Base-by-base conservation (phyloP, 1,140 invertebrate species). In the Drosophila willistoni region DNA sequence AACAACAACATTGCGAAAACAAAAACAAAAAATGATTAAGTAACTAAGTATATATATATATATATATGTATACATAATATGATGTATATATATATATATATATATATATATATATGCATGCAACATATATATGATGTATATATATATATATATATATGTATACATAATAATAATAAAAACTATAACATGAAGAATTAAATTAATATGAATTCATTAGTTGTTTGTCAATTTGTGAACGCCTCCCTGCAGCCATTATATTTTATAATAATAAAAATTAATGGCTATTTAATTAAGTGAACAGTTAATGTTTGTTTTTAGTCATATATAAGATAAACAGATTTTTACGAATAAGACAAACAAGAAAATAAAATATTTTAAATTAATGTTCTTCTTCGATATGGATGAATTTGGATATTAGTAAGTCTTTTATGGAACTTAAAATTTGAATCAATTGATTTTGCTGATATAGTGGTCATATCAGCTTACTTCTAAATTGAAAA, bases 1-100 rank as follows among this genome's bases (percentile, higher is more conserved):
- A 19, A 4, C 7, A 33, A 54, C 71, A n/a, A 76, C 73, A 29
- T 7, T 29, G 29, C 72, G 56, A 60, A 65, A 66, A 73, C 77
- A 36, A 36, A 61, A 47, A 34, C 9, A 81, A 47, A 39, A 74
- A 64, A 64, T 5, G 25, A 64, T 76, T 33, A 22, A n/a, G n/a
- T n/a, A n/a, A n/a, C n/a, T n/a, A n/a, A n/a, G n/a, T 14, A 44
- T 17, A 44, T 17, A 14, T 7, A 44, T 44, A n/a, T 44, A 44
- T 14, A 14, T 14, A 13, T 14, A 0, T 7, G 19, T 17, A 17
- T 47, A 25, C 0, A 25, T 5, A 25, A 25, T 25, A 25, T n/a
- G n/a, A n/a, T n/a, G n/a, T 14, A 44, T 17, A 44, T 17, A 14
- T 7, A 44, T 44, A n/a, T 44, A 44, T 14, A 14, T 14, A 13